A percentile compares a stretch with the other conserved stretches of the same genome.
Conservation (phyloP, 2,113 vertebrate genomes). For the Saccopteryx bilineata region DNA sequence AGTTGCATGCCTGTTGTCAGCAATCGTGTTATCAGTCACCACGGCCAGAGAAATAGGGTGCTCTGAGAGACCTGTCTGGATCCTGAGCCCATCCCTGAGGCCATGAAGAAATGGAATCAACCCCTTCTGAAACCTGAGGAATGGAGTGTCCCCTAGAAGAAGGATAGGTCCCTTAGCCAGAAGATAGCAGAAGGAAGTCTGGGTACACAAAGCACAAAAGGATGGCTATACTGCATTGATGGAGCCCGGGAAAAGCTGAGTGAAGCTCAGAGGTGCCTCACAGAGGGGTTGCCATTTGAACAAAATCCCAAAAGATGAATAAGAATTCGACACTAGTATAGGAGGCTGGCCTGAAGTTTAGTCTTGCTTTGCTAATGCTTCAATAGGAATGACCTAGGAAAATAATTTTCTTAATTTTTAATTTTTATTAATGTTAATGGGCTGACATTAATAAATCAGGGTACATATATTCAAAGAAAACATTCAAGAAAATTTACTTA, state of each 20-base stretch:
- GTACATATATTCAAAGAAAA: too few species aligned
- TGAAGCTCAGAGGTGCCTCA: background rate
- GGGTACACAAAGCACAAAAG: background rate
- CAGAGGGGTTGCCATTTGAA: background rate
- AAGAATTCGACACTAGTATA: background rate
- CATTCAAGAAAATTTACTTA: background rate
- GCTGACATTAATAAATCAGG: too few species aligned
- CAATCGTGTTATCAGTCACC: background rate
- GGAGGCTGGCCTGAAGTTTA: background rate
- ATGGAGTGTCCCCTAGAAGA: background rate
- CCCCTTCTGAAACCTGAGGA: background rate
- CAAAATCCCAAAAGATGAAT: background rate
- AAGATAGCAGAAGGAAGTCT: background rate
- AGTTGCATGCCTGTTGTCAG: background rate
- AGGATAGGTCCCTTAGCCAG: background rate
- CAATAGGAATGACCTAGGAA: background rate
- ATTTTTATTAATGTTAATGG: too few species aligned
- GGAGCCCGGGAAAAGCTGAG: background rate
- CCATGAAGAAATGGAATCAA: background rate
- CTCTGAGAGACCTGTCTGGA: background rate
- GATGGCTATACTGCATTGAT: too few species aligned
- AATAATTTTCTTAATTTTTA: background rate
- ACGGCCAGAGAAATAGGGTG: background rate
- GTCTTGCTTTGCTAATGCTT: background rate
- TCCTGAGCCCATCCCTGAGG: background rate